Percentiles rank a stretch among this genome's conserved stretches.
These are phyloP conservation scores for Paramuricea clavata DNA, from an alignment of 92 coral and sea anemone genomes.

Conservation along the genomic window DNA sequence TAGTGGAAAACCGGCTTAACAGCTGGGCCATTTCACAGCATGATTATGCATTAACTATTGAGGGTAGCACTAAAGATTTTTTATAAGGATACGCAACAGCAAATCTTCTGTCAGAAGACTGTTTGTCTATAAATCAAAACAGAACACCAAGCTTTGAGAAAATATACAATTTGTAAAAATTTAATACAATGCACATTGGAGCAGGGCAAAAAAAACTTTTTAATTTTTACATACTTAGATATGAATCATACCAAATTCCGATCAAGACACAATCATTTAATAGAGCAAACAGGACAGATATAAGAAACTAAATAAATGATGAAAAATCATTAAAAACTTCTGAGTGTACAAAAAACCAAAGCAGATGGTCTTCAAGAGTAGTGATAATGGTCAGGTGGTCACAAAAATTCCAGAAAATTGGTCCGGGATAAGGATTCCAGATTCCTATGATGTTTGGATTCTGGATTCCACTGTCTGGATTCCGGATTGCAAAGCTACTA, in stretches of 20 bases:
- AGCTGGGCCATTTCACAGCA: no score
- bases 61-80: background rate
- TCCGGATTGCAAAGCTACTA: no score
- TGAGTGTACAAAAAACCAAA: background rate
- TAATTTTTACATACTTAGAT: background rate
- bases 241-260: constrained; percentile 19
- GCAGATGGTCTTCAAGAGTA: no score
- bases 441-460: background rate
- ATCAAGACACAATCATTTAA: constrained; percentile 37
- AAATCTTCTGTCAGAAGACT: background rate
- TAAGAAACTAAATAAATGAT: constrained; percentile 15
- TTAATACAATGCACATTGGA: background rate
- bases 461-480: no score
- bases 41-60: background rate
- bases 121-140: constrained; percentile 6
- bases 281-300: constrained; percentile 25
- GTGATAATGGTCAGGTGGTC: no score
- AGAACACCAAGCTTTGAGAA: background rate
- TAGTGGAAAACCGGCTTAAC: no score
- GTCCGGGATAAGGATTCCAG: no score
- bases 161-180: background rate
- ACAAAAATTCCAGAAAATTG: no score
- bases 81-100: constrained; percentile 37
- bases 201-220: background rate
- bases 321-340: background rate